phyloP scores from a whole-genome alignment of 2,113 vertebrate genomes.

The Corythoichthys haematopterus region DNA sequence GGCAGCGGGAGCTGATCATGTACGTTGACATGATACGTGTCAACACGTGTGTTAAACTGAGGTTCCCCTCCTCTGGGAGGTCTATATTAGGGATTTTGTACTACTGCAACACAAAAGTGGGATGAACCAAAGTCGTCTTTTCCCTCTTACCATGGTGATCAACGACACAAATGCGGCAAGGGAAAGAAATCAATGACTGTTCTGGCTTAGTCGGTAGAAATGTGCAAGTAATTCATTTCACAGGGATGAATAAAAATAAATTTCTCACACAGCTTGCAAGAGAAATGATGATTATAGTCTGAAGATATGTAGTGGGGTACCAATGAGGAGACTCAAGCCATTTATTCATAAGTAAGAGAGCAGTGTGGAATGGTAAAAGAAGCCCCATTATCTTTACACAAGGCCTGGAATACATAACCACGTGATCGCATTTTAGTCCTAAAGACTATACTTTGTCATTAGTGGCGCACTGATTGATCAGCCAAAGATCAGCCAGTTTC shows the following conservation, averaged over 20 bases:
- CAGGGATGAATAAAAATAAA: conserved; percentile 5
- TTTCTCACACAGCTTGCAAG: neutral
- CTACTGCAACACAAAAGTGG: conserved; percentile 1
- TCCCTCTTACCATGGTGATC: conserved; percentile 12
- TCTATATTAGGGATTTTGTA: conserved; percentile 6
- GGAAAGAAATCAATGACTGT: conserved; percentile 30
- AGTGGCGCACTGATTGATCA: too few species aligned
- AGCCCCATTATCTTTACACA: neutral
- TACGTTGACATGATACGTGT: conserved; percentile 30
- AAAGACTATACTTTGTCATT: too few species aligned
- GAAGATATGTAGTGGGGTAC: neutral
- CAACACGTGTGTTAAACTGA: conserved; percentile 33
- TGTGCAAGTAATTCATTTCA: conserved; percentile 13
- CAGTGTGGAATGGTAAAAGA: neutral
- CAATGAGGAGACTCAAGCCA: neutral
- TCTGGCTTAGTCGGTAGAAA: conserved; percentile 22
- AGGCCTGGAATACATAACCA: neutral
- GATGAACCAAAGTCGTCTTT: conserved; percentile 9
- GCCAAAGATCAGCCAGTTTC: too few species aligned
- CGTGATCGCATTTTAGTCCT: too few species aligned
- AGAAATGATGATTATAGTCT: conserved; percentile 4
- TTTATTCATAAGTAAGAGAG: conserved; percentile 1
- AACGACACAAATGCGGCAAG: conserved; percentile 29
- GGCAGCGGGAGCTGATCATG: conserved; percentile 40
- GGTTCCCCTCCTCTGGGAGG: conserved; percentile 24